Evolutionary conservation across 2,113 vertebrate species (phyloP).

Genomic region (Noctilio leporinus): DNA sequence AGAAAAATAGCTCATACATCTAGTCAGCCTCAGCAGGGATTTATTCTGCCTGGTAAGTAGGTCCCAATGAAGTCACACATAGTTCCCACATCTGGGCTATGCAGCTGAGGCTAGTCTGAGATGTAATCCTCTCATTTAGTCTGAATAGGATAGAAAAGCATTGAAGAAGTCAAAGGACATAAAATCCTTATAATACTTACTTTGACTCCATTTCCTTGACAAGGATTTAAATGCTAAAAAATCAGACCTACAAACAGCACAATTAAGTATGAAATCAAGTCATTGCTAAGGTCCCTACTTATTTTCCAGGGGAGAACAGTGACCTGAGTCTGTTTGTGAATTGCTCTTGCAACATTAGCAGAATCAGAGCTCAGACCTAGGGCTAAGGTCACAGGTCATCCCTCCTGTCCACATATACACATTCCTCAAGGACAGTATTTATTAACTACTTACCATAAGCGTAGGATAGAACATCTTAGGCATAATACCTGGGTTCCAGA

Average conservation of each 20-base stretch:
- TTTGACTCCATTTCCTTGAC: neutral
- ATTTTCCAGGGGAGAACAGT: neutral
- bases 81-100: neutral
- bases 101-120: neutral
- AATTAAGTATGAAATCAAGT: neutral
- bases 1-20: neutral
- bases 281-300: accelerated
- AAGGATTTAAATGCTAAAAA: neutral
- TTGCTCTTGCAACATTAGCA: neutral
- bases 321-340: neutral
- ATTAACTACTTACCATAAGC: neutral
- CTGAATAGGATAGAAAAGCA: neutral
- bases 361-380: neutral
- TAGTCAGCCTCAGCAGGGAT: neutral
- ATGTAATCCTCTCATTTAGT: neutral
- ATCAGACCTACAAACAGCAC: neutral
- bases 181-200: neutral
- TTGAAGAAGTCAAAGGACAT: neutral
- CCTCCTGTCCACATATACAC: neutral
- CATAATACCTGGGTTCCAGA: too few relatives aligned
- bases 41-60: neutral
- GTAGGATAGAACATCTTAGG: neutral
- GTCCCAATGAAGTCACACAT: neutral
- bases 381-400: neutral
- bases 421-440: neutral